These are phyloP conservation scores for Heterotis niloticus DNA, from an alignment of 2,113 vertebrate genomes.

Conservation along the genomic window DNA sequence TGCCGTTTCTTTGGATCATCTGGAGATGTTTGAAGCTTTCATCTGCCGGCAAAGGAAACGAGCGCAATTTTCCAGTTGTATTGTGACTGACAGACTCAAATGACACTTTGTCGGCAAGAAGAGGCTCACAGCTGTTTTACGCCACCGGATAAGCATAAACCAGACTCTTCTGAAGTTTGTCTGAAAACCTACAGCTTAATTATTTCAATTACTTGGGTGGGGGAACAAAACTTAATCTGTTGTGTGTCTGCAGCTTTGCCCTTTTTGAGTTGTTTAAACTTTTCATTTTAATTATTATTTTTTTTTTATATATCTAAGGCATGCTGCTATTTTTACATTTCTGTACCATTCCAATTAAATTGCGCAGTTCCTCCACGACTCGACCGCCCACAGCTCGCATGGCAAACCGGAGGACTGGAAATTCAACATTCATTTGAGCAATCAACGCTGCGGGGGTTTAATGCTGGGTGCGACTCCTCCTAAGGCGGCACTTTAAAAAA, in stretches of 20 bases:
- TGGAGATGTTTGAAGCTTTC: not conserved
- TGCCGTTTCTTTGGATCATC: not conserved
- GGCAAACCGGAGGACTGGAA: conserved; percentile 56
- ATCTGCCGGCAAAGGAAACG: not conserved
- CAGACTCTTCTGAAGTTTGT: not conserved
- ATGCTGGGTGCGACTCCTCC: conserved; percentile 40
- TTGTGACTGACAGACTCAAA: not conserved
- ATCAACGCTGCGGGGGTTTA: conserved; percentile 44
- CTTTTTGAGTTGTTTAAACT: conserved; percentile 27
- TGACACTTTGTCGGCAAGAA: not conserved
- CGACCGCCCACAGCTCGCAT: conserved; percentile 58
- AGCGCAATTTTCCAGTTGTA: not conserved
- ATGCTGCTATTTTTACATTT: conserved; percentile 38
- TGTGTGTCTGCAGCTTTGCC: not conserved
- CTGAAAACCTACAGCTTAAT: not conserved
- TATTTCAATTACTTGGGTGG: not conserved
- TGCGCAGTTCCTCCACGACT: conserved; percentile 52
- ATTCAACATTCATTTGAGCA: conserved; percentile 67
- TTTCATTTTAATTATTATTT: conserved; percentile 15
- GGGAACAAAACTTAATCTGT: conserved; percentile 14
- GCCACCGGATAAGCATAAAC: not conserved
- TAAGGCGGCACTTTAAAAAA: conserved; percentile 22
- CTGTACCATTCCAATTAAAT: conserved; percentile 60
- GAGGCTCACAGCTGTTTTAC: not conserved
- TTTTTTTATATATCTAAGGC: conserved; percentile 20